phyloP scores from a whole-genome alignment of 2,797 vertebrate species.

The Meda fulgida region DNA sequence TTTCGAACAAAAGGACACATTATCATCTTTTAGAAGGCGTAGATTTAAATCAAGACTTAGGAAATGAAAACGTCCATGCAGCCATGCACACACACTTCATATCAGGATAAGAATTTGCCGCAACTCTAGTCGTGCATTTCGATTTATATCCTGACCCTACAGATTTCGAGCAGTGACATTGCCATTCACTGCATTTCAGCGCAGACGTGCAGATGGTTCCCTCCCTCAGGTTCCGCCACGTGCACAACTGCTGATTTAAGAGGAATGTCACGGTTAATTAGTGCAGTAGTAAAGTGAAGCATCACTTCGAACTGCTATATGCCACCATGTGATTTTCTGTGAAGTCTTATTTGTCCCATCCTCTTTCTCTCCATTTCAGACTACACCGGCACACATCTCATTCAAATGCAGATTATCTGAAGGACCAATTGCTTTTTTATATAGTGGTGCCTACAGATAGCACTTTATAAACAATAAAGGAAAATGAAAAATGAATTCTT shows the following conservation, averaged over 20 bases:
- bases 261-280: constrained; percentile 80
- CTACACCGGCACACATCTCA: not conserved
- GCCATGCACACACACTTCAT: not conserved
- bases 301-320: constrained; percentile 69
- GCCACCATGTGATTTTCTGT: constrained; percentile 68
- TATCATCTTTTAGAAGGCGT: not conserved
- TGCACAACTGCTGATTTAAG: constrained; percentile 81
- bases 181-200: constrained; percentile 74
- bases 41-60: constrained; percentile 22
- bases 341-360: constrained; percentile 56
- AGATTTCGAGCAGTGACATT: constrained; percentile 70
- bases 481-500: not conserved
- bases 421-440: not conserved
- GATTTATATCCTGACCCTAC: constrained; percentile 57
- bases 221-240: constrained; percentile 65
- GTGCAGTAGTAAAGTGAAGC: constrained; percentile 72
- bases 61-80: not conserved
- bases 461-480: not conserved
- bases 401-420: not conserved
- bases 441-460: not conserved
- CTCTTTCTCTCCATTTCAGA: not conserved
- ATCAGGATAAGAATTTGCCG: constrained; percentile 19
- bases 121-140: constrained; percentile 7
- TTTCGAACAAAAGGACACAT: constrained; percentile 2
- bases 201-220: constrained; percentile 76